Percentiles rank a stretch among this genome's conserved stretches.
Conservation (phyloP, 2,113 vertebrate genomes). For the Thalassarche chlororhynchos region DNA sequence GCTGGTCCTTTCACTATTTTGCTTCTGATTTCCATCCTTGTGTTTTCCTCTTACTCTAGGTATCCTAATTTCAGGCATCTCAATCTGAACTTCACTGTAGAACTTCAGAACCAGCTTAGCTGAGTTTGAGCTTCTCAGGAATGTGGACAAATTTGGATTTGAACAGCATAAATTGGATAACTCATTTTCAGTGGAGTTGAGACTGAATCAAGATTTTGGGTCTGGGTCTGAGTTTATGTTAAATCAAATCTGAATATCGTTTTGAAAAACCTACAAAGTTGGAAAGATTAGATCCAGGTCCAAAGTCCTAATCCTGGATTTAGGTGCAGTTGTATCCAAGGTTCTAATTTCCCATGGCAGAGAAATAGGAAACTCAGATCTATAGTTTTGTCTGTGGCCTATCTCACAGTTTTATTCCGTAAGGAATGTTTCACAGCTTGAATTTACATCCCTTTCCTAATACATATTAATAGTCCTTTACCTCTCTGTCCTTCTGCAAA, state of each 20-base stretch:
- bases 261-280: background rate
- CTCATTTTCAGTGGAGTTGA: background rate
- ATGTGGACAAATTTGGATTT: background rate
- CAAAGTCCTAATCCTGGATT: background rate
- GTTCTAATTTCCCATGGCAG: background rate
- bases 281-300: background rate
- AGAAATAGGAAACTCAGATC: background rate
- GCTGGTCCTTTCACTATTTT: background rate
- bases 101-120: background rate
- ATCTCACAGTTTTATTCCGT: background rate
- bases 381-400: background rate
- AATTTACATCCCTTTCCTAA: background rate
- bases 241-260: background rate
- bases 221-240: background rate
- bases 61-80: background rate
- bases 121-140: background rate
- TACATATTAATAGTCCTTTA: background rate
- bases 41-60: background rate
- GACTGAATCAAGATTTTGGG: background rate
- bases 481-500: background rate
- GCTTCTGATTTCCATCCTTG: background rate
- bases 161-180: background rate
- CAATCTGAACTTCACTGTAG: background rate
- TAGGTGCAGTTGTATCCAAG: background rate
- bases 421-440: background rate